A percentile compares a stretch with the other conserved stretches of the same genome.
phyloP scores from a whole-genome alignment of 2,888 invertebrate genomes.

The Cephalotes varians region DNA sequence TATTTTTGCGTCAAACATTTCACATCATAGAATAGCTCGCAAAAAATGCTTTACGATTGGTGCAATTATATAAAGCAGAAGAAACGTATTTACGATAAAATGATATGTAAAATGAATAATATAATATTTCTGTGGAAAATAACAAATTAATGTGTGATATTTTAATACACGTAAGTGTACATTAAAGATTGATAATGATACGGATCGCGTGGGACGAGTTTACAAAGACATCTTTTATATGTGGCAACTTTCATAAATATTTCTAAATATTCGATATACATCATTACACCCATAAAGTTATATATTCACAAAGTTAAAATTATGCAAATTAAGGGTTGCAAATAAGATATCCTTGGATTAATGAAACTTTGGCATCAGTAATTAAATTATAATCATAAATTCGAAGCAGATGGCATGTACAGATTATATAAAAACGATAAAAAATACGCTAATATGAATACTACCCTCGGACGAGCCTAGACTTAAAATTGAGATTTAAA shows the following conservation, averaged over 20 bases:
- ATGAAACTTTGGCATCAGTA: constrained; percentile 7
- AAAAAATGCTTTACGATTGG: constrained; percentile 4
- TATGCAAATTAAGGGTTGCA: constrained; percentile 25
- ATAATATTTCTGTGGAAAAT: not conserved
- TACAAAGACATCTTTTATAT: not conserved
- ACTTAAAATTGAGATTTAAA: constrained; percentile 42
- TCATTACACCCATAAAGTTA: constrained; percentile 3
- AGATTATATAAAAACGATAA: constrained; percentile 31
- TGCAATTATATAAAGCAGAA: not conserved
- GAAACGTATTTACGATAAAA: not conserved
- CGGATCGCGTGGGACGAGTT: not conserved
- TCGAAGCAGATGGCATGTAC: constrained; percentile 20
- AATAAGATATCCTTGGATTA: constrained; percentile 34
- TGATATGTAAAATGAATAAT: not conserved
- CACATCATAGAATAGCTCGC: not conserved
- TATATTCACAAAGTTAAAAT: constrained; percentile 13
- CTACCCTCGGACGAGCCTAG: not conserved
- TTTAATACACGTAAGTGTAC: not conserved
- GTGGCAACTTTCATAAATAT: constrained; percentile 1
- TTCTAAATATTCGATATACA: not conserved
- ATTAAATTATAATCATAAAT: constrained; percentile 45
- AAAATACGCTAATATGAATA: constrained; percentile 17
- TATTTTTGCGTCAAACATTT: constrained; percentile 23
- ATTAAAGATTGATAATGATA: constrained; percentile 15
- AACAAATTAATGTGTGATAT: not conserved